A percentile compares a stretch with the other conserved stretches of the same genome.
These are phyloP conservation scores for Myotis lucifugus DNA, from an alignment of 2,113 vertebrate species.

Conservation along the genomic window DNA sequence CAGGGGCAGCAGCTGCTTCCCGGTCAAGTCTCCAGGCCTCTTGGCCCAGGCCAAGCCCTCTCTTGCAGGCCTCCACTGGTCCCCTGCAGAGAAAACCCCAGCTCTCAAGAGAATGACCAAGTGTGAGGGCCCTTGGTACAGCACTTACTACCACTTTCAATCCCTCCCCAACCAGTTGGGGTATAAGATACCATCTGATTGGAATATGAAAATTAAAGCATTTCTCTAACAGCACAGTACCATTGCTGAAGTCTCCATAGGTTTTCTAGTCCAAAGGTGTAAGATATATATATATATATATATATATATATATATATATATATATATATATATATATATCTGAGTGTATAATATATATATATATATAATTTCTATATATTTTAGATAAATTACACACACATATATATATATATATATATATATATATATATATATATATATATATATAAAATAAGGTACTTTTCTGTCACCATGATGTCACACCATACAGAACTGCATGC, in stretches of 20 bases:
- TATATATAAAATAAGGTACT: conserved; percentile 88
- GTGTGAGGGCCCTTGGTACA: conserved; percentile 32
- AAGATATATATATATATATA: no score
- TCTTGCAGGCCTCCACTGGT: conserved; percentile 68
- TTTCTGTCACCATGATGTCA: conserved; percentile 79
- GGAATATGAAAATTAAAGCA: conserved; percentile 81
- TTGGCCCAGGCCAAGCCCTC: conserved; percentile 50
- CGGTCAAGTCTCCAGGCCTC: conserved; percentile 2
- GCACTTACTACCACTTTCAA: conserved; percentile 78
- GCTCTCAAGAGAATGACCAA: conserved; percentile 72
- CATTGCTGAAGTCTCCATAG: conserved; percentile 82
- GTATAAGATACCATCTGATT: conserved; percentile 71
- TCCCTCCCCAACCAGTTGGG: conserved; percentile 82
- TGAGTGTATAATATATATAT: conserved; percentile 80
- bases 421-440: conserved; percentile 89
- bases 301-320: no score
- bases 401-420: conserved; percentile 87
- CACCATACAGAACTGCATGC: conserved; percentile 75
- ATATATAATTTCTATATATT: conserved; percentile 88
- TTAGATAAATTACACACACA: conserved; percentile 87
- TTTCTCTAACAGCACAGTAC: conserved; percentile 82
- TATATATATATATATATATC: conserved; percentile 66
- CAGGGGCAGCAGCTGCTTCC: conserved; percentile 40
- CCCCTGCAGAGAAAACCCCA: conserved; percentile 36
- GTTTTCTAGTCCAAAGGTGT: conserved; percentile 82